Evolutionary conservation across 2,113 vertebrate genomes (phyloP).

Genomic region (Neodontobutis hainanensis): DNA sequence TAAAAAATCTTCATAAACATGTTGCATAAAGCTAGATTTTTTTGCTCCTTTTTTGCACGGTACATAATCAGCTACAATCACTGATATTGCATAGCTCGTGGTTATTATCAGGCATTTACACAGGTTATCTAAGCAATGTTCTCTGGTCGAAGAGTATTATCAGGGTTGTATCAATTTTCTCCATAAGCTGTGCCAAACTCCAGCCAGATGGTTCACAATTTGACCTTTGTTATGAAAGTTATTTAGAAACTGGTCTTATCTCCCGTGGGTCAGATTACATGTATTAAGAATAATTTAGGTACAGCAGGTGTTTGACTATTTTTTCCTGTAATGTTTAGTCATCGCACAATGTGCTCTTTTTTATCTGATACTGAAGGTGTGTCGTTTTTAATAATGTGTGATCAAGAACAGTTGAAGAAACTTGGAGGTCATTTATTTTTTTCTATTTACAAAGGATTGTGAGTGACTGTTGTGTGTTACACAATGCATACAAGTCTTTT

Average conservation of each 20-base stretch:
- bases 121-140: slow-evolving; percentile 36
- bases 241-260: slow-evolving; percentile 25
- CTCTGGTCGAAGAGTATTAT: slow-evolving; percentile 32
- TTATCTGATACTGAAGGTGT: slow-evolving; percentile 50
- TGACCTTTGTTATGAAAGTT: slow-evolving; percentile 41
- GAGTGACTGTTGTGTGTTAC: too few relatives aligned
- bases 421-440: too few relatives aligned
- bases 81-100: slow-evolving; percentile 11
- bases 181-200: slow-evolving; percentile 7
- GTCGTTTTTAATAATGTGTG: slow-evolving; percentile 25
- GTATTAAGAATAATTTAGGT: too few relatives aligned
- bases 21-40: neutral
- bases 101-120: slow-evolving; percentile 30
- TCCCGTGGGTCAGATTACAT: neutral
- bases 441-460: too few relatives aligned
- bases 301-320: neutral
- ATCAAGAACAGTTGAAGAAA: neutral
- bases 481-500: too few relatives aligned
- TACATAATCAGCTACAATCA: slow-evolving; percentile 11
- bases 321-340: slow-evolving; percentile 16
- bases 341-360: slow-evolving; percentile 17
- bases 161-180: slow-evolving; percentile 41
- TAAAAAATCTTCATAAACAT: neutral
- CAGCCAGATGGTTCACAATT: slow-evolving; percentile 48
- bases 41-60: neutral